Percentiles rank a stretch among this genome's conserved stretches.
These are phyloP conservation scores for Pseudomugil gertrudae DNA, from an alignment of 2,797 vertebrate species.

Conservation along the genomic window DNA sequence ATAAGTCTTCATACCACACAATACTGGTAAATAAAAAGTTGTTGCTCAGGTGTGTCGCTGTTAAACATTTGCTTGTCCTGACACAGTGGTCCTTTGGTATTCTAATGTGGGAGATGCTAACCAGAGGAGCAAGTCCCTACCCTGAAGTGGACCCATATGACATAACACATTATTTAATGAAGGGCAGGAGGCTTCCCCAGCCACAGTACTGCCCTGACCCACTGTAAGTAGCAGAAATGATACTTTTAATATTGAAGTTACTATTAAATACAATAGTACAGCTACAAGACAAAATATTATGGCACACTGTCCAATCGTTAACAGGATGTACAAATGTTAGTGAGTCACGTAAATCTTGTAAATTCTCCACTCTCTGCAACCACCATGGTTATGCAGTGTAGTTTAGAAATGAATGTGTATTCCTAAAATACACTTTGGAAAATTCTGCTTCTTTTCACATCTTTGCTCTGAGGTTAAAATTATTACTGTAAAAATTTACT, in stretches of 20 bases:
- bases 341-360: constrained; percentile 33
- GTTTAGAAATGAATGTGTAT: constrained; percentile 68
- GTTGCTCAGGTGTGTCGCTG: not conserved
- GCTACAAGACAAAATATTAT: not conserved
- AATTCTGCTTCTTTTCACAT: not conserved
- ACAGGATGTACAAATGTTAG: constrained; percentile 46
- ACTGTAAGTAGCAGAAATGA: constrained; percentile 85
- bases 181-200: constrained; percentile 91
- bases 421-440: not conserved
- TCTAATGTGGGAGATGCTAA: constrained; percentile 97
- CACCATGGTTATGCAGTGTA: constrained; percentile 45
- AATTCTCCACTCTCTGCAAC: constrained; percentile 55
- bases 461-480: not conserved
- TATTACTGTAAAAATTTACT: not conserved
- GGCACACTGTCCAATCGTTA: constrained; percentile 36
- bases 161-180: constrained; percentile 88
- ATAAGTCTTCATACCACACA: not conserved
- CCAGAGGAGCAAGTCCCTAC: constrained; percentile 93
- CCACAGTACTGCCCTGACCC: constrained; percentile 91
- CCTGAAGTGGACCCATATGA: constrained; percentile 94
- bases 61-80: constrained; percentile 5
- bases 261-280: not conserved
- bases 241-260: constrained; percentile 2
- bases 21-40: not conserved
- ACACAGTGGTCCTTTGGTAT: constrained; percentile 97